Percentiles rank a stretch among this genome's conserved stretches.
Conservation (phyloP, 92 coral and sea anemone genomes). For the Epizoanthus scotinus region DNA sequence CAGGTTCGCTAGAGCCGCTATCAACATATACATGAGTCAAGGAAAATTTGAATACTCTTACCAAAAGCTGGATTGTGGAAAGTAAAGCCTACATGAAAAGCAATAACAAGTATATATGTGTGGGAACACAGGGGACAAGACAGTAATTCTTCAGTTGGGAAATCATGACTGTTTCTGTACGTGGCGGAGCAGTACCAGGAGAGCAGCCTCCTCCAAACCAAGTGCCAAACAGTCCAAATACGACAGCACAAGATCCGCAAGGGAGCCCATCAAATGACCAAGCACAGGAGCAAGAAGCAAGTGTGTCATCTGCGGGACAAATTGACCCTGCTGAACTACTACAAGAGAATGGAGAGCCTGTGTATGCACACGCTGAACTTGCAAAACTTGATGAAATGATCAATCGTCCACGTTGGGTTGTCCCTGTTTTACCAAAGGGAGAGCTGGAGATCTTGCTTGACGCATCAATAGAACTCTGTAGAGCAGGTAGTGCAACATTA, state of each 20-base stretch:
- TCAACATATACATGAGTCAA: conserved; percentile 18
- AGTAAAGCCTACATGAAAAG: conserved; percentile 17
- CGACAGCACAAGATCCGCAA: conserved; percentile 54
- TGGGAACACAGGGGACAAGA: conserved; percentile 14
- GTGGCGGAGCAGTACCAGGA: conserved; percentile 87
- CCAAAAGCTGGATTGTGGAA: conserved; percentile 5
- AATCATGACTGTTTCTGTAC: conserved; percentile 92
- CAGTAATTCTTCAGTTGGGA: conserved; percentile 14
- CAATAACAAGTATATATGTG: conserved; percentile 9
- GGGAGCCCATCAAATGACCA: conserved; percentile 51
- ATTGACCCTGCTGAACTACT: conserved; percentile 70
- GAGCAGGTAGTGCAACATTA: conserved; percentile 73
- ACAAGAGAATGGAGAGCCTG: conserved; percentile 87
- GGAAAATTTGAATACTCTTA: conserved; percentile 14
- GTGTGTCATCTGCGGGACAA: conserved; percentile 37
- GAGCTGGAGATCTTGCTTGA: conserved; percentile 93
- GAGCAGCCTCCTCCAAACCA: conserved; percentile 75
- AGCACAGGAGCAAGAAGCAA: conserved; percentile 41
- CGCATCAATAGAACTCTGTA: conserved; percentile 88
- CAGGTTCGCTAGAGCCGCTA: neutral
- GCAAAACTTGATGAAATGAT: conserved; percentile 98
- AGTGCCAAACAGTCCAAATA: conserved; percentile 52
- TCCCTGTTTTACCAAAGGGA: conserved; percentile 98
- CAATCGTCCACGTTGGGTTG: conserved; percentile 97
- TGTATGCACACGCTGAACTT: conserved; percentile 85